Conservation (phyloP, 2,113 vertebrate genomes). For the Petrocephalus zakoni region DNA sequence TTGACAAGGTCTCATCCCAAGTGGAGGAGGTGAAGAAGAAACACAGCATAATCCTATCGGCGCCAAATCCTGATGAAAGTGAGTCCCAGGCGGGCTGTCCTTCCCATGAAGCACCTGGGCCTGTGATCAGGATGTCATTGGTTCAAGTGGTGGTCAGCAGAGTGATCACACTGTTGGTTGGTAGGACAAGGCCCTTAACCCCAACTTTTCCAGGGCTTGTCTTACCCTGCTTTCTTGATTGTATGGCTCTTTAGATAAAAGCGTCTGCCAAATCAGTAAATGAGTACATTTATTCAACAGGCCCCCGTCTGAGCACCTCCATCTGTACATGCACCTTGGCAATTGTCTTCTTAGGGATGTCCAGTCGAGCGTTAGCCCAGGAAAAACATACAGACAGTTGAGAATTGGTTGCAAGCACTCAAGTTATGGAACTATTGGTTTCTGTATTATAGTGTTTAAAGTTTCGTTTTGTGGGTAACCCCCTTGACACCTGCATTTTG, state of each 20-base stretch:
- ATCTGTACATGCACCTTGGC: neutral
- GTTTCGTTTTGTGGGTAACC: neutral
- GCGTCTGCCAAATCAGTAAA: neutral
- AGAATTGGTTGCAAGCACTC: neutral
- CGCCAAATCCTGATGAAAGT: constrained; percentile 88
- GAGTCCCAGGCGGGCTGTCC: constrained; percentile 40
- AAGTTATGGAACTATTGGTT: neutral
- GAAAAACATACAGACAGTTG: neutral
- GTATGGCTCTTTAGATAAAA: neutral
- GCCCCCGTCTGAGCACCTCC: neutral
- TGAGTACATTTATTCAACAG: neutral
- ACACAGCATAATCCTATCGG: constrained; percentile 88
- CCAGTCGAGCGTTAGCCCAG: neutral
- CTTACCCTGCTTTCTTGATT: neutral
- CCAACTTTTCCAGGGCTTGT: neutral
- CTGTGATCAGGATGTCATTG: neutral
- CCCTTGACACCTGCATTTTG: neutral
- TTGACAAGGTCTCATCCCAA: constrained; percentile 72
- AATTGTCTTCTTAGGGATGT: neutral
- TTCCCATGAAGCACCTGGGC: neutral
- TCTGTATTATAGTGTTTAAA: neutral
- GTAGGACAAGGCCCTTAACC: neutral
- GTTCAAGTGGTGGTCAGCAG: neutral
- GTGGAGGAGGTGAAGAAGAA: constrained; percentile 88
- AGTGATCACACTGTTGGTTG: neutral